Base-by-base conservation (phyloP, 2,797 vertebrate species). In the Gymnothorax reevesii region DNA sequence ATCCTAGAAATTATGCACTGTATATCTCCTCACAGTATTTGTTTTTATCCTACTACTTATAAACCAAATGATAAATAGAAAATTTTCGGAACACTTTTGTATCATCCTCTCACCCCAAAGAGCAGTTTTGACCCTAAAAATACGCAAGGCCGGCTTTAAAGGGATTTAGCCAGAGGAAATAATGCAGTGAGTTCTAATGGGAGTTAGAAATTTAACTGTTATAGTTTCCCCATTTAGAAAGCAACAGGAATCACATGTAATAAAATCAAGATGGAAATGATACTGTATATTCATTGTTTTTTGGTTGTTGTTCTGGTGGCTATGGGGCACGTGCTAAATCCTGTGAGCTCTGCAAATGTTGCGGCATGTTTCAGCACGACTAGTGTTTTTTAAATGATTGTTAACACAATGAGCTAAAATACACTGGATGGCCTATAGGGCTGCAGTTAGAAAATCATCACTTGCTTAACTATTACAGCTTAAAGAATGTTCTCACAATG, bases 41-140 rank as follows among this genome's bases (percentile, higher is more conserved):
- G 1, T 80, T 52, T 6, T 80, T 55, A 9, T 52, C 7, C 73
- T 77, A 49, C 73, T 77, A 12, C 33, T 42, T 10, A 33, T 12
- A 54, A 52, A 80, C 55, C 52, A 55, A 2, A 80, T 2, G 55
- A 52, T 55, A 52, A 42, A 42, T 42, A 42, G 33, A 42, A 3
- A 80, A 54, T 80, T 7, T 80, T 80, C 77, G 22, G 52, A 80
- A 52, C 52, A 13, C 77, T 55, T 80, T 80, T 8, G 52, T 77
- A 33, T 15, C 27, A 15, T 22, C 42, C 15, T 73, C 73, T 77
- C 27, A 15, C 33, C 73, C 42, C 42, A 77, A 33, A 27, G 54
- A 57, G 52, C n/a, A 82, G 52, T 33, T 57, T 83, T 86, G 27
- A 83, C 27, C 25, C 79, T 25, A 71, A 52, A 60, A 66, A 69